Percentiles rank a stretch among this genome's conserved stretches.
Evolutionary conservation across 2,797 vertebrate species (phyloP).

Genomic region (Apogon talboti): DNA sequence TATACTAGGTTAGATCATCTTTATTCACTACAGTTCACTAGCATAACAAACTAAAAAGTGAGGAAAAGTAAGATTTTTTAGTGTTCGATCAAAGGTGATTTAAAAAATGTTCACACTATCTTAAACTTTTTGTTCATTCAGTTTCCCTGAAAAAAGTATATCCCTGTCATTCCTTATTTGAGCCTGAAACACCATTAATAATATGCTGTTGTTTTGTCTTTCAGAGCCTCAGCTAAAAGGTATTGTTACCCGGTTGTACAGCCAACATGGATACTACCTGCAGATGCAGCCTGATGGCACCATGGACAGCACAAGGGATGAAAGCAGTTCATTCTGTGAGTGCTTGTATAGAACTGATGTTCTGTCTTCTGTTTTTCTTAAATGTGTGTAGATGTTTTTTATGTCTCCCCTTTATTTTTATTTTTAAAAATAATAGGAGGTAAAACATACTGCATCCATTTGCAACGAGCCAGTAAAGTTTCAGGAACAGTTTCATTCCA

Average conservation of each 20-base stretch:
- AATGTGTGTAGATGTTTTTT: conserved; percentile 19
- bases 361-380: conserved; percentile 23
- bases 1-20: too few relatives aligned
- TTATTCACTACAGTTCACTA: too few relatives aligned
- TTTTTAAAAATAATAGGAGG: too few relatives aligned
- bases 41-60: too few relatives aligned
- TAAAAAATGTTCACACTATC: too few relatives aligned
- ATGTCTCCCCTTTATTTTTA: not conserved
- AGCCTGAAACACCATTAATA: not conserved
- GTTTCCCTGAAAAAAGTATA: not conserved
- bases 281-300: conserved; percentile 97
- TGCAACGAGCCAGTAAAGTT: too few relatives aligned
- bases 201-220: conserved; percentile 36
- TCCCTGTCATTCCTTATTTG: too few relatives aligned
- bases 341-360: too few relatives aligned
- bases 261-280: conserved; percentile 96
- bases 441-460: too few relatives aligned
- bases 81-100: too few relatives aligned
- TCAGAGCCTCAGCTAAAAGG: conserved; percentile 99
- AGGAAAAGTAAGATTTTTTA: too few relatives aligned
- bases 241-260: conserved; percentile 96
- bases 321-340: conserved; percentile 90
- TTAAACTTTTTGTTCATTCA: conserved; percentile 13
- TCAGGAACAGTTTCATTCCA: too few relatives aligned
- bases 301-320: conserved; percentile 96